Base-by-base conservation (phyloP, 2,888 invertebrate species). In the Diploptera punctata region DNA sequence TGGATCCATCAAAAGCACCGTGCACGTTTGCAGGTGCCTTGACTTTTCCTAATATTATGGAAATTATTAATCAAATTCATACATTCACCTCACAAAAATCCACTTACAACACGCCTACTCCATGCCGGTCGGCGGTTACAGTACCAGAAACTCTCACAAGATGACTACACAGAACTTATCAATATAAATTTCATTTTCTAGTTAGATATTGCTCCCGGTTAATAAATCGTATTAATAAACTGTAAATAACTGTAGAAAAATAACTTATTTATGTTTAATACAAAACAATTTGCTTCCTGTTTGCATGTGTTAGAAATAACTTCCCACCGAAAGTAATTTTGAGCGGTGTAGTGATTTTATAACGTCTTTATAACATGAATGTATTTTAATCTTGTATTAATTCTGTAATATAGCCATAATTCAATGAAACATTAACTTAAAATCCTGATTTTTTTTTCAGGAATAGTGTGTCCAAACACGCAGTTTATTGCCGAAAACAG, bases 1-100 rank as follows among this genome's bases (percentile, higher is more conserved):
- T 87, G 96, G 95, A 95, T 97, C 97, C 97, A 97, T 97, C 92
- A 91, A 93, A 90, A 49, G 72, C 75, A 74, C 72, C 74, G 52
- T 69, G 70, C 75, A 71, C 65, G 31, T 70, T 26, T 47, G 73
- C 67, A 73, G 70, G 75, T 72, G 75, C 73, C 70, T 69, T 67
- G 57, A 69, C 16, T 60, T 69, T 65, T 18, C n/a, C 9, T 44
- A 21, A 54, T n/a, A 52, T 62, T 29, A 26, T 61, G 26, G 38
- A 57, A 62, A 33, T 33, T 13, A 19, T n/a, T 62, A 49, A 54
- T 70, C 49, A 67, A 62, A 61, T 31, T 72, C 67, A 67, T 70
- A 60, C 68, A 65, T 52, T 62, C 33, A 70, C 70, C 65, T 68
- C 52, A 65, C 43, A 70, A 69, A 67, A 29, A 33, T 1, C 19